Evolutionary conservation across 2,888 invertebrate genomes (phyloP), one percentile per base, ranked within the genome.

Genomic region (Marronus borbonicus): DNA sequence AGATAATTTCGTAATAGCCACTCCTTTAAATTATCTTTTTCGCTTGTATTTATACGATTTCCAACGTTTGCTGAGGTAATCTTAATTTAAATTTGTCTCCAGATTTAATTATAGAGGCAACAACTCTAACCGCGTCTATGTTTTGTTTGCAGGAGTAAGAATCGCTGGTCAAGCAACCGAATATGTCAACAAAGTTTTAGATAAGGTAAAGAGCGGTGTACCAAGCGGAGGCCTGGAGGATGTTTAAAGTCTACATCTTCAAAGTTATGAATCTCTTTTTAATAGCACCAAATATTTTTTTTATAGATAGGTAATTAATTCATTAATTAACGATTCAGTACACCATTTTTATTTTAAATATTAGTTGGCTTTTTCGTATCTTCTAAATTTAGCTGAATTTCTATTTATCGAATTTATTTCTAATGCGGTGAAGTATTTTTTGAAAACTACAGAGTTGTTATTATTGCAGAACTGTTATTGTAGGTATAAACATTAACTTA

Each of bases 91-190:
- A 68, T 39, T 31, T 70, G 8, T 24, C 14, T 31, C 81, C 80
- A 44, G 1, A 12, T 44, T 44, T 44, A 44, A 44, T 44, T 44
- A 44, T 12, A 52, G n/a, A 24, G 24, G n/a, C n/a, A n/a, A 24
- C 52, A 3, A 52, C n/a, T 58, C 20, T 17, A 49, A 36, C 39
- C 5, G 17, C 52, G 24, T 36, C 5, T 60, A 74, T 20, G 12
- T 55, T 62, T 62, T 83, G 66, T 76, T 90, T 92, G 76, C 92
- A 95, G 97, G 94, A 89, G 89, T 94, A 75, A 94, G 93, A 91
- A 96, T 98, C 86, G 98, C 97, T 72, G 98, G 97, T 75, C 93
- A 94, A 84, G 95, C 97, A 68, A 97, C 98, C 12, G 98, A 98
- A 84, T 98, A 95, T 89, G 98, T 98, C 58, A 98, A 98, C 88